Evolutionary conservation across 1,140 invertebrate species (phyloP).

Genomic region (Trialeurodes vaporariorum): DNA sequence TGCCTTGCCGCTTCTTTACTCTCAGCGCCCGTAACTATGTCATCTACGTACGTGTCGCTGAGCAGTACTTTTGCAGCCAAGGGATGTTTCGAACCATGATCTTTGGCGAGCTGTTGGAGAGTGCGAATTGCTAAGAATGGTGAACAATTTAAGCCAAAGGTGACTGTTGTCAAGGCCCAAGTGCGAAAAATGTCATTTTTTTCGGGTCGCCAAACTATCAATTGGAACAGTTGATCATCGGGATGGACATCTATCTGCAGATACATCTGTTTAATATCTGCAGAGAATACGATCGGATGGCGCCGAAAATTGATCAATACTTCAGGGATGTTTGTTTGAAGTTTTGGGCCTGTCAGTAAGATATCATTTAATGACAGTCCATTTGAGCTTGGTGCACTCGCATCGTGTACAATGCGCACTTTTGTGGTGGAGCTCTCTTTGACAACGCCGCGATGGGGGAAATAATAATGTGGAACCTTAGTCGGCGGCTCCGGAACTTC

Average conservation of each 20-base stretch:
- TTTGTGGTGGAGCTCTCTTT: conserved; percentile 23
- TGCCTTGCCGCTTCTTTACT: conserved; percentile 21
- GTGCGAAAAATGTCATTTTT: conserved; percentile 23
- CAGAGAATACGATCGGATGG: conserved; percentile 29
- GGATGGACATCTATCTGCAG: conserved; percentile 31
- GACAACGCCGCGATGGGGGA: conserved; percentile 17
- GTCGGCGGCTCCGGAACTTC: too few species aligned
- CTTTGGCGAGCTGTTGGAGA: conserved; percentile 26
- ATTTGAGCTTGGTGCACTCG: conserved; percentile 22
- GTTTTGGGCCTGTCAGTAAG: conserved; percentile 22
- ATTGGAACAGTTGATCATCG: conserved; percentile 30
- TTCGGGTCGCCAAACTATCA: conserved; percentile 33
- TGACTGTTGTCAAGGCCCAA: conserved; percentile 32
- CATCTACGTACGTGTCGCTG: too few species aligned
- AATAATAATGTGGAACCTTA: too few species aligned
- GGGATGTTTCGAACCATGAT: conserved; percentile 26
- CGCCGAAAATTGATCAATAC: conserved; percentile 22
- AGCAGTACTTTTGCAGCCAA: conserved; percentile 21
- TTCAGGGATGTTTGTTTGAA: conserved; percentile 24
- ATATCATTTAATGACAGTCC: conserved; percentile 26
- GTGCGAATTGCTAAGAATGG: conserved; percentile 31
- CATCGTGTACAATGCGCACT: conserved; percentile 32
- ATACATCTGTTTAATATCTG: conserved; percentile 36
- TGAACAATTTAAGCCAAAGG: conserved; percentile 32
- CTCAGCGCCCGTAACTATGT: conserved; percentile 26